Evolutionary conservation across 2,113 vertebrate species (phyloP), one percentile per base, ranked within the genome.

Genomic region (Leptobrachium leishanense): DNA sequence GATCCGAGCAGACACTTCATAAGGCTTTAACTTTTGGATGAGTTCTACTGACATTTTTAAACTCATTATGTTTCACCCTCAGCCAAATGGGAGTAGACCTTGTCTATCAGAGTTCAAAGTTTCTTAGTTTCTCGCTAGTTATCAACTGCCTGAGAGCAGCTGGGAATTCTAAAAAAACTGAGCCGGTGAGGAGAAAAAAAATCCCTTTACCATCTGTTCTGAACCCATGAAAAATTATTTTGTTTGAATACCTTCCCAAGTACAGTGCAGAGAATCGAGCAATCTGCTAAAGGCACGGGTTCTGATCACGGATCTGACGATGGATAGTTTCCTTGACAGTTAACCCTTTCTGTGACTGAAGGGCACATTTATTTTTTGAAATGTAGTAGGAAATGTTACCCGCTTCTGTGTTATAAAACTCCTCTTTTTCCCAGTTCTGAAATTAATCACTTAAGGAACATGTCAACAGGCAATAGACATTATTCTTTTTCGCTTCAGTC

Each of bases 21-120:
- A n/a, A 59, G 10, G 55, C 55, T 59, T 59, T 59, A 59, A 59
- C 55, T 59, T 59, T 59, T 59, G 55, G 55, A 59, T 59, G 55
- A 59, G 55, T n/a, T 59, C 11, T 2, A 59, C 55, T 59, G 55
- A 59, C 55, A 59, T 59, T 59, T 59, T 59, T 59, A 59, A 59
- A 59, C 55, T 59, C 55, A 59, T 59, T 59, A 59, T 11, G 55
- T 59, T 6, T n/a, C 13, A 3, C 2, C 10, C 15, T 59, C 55
- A 59, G 55, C 55, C 55, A 59, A n/a, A 59, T 13, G 11, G 55
- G 55, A 59, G 55, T 11, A 59, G 55, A 59, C 15, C 55, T n/a
- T 59, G 55, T 59, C 55, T 59, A n/a, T 59, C 55, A 59, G 55
- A 59, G 55, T 13, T 59, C 55, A 59, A 59, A n/a, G 11, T 59